phyloP scores from a whole-genome alignment of 2,888 invertebrate genomes.

The Nomada hirtipes region DNA sequence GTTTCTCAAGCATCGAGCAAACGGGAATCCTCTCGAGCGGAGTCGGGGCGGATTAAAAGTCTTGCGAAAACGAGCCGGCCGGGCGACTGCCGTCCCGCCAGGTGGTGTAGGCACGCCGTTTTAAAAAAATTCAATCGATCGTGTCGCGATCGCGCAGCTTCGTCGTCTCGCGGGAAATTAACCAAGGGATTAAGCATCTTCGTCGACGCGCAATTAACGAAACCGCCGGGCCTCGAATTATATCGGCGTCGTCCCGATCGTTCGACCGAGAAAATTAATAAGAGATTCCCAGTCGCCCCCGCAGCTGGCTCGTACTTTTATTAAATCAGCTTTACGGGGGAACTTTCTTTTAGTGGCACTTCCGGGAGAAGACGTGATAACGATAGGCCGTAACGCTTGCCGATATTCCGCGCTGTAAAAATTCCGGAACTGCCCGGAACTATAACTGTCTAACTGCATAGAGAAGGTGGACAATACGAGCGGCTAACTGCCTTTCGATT shows the following conservation, averaged over 20 bases:
- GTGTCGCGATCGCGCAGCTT: not conserved
- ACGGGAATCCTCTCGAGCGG: not conserved
- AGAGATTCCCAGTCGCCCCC: not conserved
- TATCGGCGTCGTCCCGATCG: not conserved
- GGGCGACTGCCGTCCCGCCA: not conserved
- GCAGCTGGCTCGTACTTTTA: not conserved
- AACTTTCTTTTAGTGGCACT: conserved; percentile 35
- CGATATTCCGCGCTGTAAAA: conserved; percentile 41
- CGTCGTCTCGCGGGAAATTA: conserved; percentile 50
- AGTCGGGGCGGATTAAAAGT: not conserved
- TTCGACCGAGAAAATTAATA: conserved; percentile 35
- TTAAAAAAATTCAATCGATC: conserved; percentile 35
- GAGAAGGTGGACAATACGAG: not conserved
- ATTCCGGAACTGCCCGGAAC: conserved; percentile 34
- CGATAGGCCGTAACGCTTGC: conserved; percentile 6
- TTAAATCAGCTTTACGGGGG: conserved; percentile 37
- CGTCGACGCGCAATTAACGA: conserved; percentile 20
- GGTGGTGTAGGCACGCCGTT: not conserved
- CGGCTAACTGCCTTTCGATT: conserved; percentile 24
- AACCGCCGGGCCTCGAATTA: not conserved
- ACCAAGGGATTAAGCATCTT: conserved; percentile 5
- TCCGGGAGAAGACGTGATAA: conserved; percentile 29
- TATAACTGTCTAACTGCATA: conserved; percentile 24
- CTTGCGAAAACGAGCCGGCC: not conserved
- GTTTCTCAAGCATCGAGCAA: conserved; percentile 1